These are phyloP conservation scores for Heliothis subflexa DNA, from an alignment of 1,140 invertebrate species.

Conservation along the genomic window DNA sequence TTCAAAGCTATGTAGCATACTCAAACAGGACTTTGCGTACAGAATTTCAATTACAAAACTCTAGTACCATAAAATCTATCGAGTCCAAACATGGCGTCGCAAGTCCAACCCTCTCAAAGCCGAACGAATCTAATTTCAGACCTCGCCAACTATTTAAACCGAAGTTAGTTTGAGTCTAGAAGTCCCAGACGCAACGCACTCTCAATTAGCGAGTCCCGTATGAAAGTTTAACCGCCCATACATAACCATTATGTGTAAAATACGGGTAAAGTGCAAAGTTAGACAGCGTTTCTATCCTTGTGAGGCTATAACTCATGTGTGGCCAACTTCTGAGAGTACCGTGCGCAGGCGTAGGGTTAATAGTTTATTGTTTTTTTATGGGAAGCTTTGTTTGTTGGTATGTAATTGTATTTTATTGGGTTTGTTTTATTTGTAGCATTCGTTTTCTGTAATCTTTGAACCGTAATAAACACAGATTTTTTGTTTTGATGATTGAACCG, in stretches of 20 bases:
- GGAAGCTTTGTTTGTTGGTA: neutral
- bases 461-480: too few species aligned
- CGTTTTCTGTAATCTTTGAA: neutral
- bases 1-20: neutral
- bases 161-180: conserved; percentile 45
- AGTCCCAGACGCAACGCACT: conserved; percentile 74
- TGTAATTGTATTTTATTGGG: neutral
- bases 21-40: neutral
- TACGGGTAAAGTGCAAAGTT: conserved; percentile 84
- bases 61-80: neutral
- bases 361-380: conserved; percentile 22
- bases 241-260: conserved; percentile 82
- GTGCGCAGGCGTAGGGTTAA: conserved; percentile 57
- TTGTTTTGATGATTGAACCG: too few species aligned
- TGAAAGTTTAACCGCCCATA: conserved; percentile 77
- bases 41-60: conserved; percentile 18
- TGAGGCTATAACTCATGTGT: conserved; percentile 79
- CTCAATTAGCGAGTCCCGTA: conserved; percentile 73
- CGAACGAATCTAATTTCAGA: conserved; percentile 47
- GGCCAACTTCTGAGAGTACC: conserved; percentile 71
- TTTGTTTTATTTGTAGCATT: neutral
- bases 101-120: conserved; percentile 12
- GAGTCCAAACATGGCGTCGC: conserved; percentile 2
- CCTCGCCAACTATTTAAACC: conserved; percentile 46
- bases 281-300: conserved; percentile 79